A percentile compares a stretch with the other conserved stretches of the same genome.
Evolutionary conservation across 1,140 invertebrate species (phyloP).

Genomic region (Chironomus tepperi): DNA sequence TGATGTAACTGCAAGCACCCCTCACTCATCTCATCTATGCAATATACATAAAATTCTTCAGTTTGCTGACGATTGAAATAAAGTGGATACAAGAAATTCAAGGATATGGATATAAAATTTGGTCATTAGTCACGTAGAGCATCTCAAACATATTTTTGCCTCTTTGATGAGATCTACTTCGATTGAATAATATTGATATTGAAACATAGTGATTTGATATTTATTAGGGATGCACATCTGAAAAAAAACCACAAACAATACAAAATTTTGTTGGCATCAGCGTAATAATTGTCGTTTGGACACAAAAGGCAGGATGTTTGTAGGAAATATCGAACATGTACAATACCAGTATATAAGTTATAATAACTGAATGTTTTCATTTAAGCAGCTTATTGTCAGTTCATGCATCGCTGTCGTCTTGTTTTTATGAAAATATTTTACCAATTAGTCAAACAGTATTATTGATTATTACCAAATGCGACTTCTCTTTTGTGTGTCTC

Average conservation of each 20-base stretch:
- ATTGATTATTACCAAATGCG: conserved; percentile 22
- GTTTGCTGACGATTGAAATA: background rate
- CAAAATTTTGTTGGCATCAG: too few relatives aligned
- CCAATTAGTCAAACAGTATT: conserved; percentile 20
- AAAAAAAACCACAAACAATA: too few relatives aligned
- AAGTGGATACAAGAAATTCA: background rate
- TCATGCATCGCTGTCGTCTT: background rate
- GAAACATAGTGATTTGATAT: too few relatives aligned
- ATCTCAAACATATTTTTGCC: too few relatives aligned
- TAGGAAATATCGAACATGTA: too few relatives aligned
- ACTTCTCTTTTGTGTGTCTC: background rate
- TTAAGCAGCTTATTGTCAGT: background rate
- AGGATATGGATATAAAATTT: background rate
- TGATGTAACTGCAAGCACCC: background rate
- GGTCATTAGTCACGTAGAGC: background rate
- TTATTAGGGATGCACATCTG: too few relatives aligned
- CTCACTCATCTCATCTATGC: background rate
- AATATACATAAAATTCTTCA: background rate
- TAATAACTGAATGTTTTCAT: background rate
- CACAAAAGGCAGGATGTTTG: too few relatives aligned
- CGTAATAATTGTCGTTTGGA: too few relatives aligned
- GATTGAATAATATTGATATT: too few relatives aligned
- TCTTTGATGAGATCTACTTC: too few relatives aligned
- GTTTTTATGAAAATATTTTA: conserved; percentile 12
- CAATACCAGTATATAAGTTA: too few relatives aligned